Evolutionary conservation across 2,888 invertebrate species (phyloP), one percentile per base, ranked within the genome.

Genomic region (Steromphala cineraria): DNA sequence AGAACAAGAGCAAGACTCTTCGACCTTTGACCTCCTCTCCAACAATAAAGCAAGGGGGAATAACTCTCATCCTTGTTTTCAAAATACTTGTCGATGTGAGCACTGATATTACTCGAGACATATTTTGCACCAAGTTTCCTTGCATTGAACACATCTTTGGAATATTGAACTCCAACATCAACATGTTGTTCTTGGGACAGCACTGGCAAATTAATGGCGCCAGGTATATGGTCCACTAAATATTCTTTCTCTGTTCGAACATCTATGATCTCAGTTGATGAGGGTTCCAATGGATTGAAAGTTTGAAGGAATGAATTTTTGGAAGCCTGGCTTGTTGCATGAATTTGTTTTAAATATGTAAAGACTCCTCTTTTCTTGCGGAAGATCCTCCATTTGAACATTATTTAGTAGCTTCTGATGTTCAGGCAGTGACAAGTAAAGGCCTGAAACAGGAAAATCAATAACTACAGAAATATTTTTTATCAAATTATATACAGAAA

Each of bases 11-110:
- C 87, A 62, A 89, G 75, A 67, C 88, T 88, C 52, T 82, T 77
- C 75, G 89, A 89, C 82, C 88, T 84, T 78, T 88, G 87, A 76
- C 89, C 89, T 55, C 89, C 89, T 15, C 89, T 80, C 86, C 85
- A 87, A 78, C 88, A 89, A 75, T 88, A 89, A 13, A 89, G 71
- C 36, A 89, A 53, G 28, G 89, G 87, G 36, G 79, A 82, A 67
- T 87, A 89, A 10, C 86, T 84, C 17, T 80, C 71, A 17, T 83
- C 67, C 75, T 88, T 85, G 13, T 81, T 31, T 17, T 79, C 53
- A 53, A 89, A 86, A 81, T 88, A 83, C 17, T 80, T 78, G 0
- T 86, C 80, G 53, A 89, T 80, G 76, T 87, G 86, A 8, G 82
- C 74, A 21, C 84, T 82, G 31, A 89, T 89, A 67, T 87, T 87